phyloP scores from a whole-genome alignment of 35 echinoderm and acorn worm species.

The Heliocidaris tuberculata region DNA sequence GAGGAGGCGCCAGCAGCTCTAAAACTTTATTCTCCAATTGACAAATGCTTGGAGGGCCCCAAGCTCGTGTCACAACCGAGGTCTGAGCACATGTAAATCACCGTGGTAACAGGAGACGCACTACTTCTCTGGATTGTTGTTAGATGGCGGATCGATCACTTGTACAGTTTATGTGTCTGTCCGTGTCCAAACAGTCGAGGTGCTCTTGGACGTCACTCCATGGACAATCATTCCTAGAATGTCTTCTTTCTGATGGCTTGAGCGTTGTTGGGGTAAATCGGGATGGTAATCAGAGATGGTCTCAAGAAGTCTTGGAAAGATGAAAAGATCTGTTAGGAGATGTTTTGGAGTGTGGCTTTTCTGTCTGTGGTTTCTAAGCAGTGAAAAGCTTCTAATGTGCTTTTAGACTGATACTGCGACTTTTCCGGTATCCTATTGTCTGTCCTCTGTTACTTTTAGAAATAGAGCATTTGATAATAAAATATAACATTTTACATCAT shows the following conservation, averaged over 20 bases:
- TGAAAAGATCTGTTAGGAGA: too few relatives aligned
- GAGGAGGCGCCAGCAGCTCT: not conserved
- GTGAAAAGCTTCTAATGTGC: too few relatives aligned
- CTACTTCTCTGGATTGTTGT: not conserved
- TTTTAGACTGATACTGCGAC: too few relatives aligned
- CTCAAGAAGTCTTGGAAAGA: too few relatives aligned
- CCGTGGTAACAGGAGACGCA: not conserved
- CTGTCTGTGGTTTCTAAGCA: too few relatives aligned
- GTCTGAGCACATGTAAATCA: not conserved
- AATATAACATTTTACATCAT: too few relatives aligned
- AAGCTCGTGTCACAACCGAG: not conserved
- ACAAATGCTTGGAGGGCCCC: not conserved
- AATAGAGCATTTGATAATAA: too few relatives aligned
- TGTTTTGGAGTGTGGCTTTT: too few relatives aligned
- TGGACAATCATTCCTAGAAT: not conserved
- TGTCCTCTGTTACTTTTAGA: too few relatives aligned
- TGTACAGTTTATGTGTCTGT: not conserved
- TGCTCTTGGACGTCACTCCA: not conserved
- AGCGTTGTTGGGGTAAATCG: not conserved
- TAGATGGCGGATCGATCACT: not conserved
- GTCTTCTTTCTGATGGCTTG: not conserved
- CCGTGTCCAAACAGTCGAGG: not conserved
- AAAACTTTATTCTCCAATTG: not conserved
- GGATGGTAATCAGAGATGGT: too few relatives aligned
- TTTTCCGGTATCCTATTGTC: too few relatives aligned